Percentiles rank a stretch among this genome's conserved stretches.
Conservation (phyloP, 1,140 invertebrate genomes). For the Globodera rostochiensis region DNA sequence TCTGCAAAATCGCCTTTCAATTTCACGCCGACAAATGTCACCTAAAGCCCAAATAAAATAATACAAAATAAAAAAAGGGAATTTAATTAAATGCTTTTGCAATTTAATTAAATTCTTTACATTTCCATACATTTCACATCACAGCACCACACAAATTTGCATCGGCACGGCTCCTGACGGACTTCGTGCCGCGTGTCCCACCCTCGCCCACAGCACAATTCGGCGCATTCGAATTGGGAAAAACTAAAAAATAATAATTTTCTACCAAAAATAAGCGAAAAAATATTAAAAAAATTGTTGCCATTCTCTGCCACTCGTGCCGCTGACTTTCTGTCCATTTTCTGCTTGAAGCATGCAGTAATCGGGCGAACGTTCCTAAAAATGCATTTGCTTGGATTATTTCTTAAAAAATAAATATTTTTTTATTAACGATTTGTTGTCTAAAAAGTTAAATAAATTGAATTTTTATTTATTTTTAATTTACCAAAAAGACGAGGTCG, state of each 20-base stretch:
- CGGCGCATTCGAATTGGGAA: constrained; percentile 71
- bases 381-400: constrained; percentile 61
- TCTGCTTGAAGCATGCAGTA: constrained; percentile 68
- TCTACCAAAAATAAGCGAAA: not conserved
- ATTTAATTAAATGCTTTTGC: not conserved
- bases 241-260: constrained; percentile 61
- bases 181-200: constrained; percentile 53
- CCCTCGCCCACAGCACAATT: constrained; percentile 60
- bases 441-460: no score
- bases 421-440: no score
- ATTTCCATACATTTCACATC: constrained; percentile 70
- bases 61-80: not conserved
- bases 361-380: constrained; percentile 73
- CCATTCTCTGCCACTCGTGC: constrained; percentile 72
- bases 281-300: not conserved
- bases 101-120: not conserved
- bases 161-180: constrained; percentile 70
- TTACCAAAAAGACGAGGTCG: constrained; percentile 21
- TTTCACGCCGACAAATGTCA: constrained; percentile 20
- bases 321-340: constrained; percentile 60
- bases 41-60: not conserved
- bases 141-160: constrained; percentile 76
- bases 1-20: constrained; percentile 26
- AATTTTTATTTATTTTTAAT: not conserved
- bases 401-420: constrained; percentile 52